Conservation (phyloP, 2,888 invertebrate genomes). For the Shargacucullia verbasci region DNA sequence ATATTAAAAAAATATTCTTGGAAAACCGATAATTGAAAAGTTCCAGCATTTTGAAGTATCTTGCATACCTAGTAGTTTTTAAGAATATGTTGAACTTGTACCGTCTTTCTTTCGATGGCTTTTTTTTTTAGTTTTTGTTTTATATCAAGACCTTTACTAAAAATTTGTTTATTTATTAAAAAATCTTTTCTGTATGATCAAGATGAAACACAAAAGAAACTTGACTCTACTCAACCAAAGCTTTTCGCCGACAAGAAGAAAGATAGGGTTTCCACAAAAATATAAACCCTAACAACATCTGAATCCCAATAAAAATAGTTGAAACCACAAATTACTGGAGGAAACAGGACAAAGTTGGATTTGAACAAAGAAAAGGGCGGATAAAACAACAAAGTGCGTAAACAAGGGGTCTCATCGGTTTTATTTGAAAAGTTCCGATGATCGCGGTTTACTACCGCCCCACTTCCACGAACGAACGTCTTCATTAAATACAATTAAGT, state of each 20-base stretch:
- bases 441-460: constrained; percentile 71
- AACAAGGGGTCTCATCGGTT: constrained; percentile 80
- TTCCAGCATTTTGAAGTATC: constrained; percentile 6
- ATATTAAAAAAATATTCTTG: background rate
- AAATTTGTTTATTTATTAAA: background rate
- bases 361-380: constrained; percentile 74
- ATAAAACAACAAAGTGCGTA: constrained; percentile 76
- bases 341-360: constrained; percentile 72
- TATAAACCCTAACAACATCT: constrained; percentile 42
- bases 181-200: constrained; percentile 5
- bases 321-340: constrained; percentile 67
- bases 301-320: constrained; percentile 54
- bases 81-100: background rate
- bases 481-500: constrained; percentile 59
- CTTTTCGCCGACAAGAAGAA: constrained; percentile 1
- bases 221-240: background rate
- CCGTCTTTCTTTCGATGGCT: background rate
- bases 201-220: constrained; percentile 6
- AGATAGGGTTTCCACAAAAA: constrained; percentile 11
- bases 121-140: background rate
- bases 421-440: constrained; percentile 84
- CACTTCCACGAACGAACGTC: constrained; percentile 61
- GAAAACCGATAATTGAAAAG: constrained; percentile 10
- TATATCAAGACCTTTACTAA: background rate
- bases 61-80: constrained; percentile 3